Percentiles rank a stretch among this genome's conserved stretches.
phyloP scores from a whole-genome alignment of 2,113 vertebrate species.

The Dolichotis patagonum region DNA sequence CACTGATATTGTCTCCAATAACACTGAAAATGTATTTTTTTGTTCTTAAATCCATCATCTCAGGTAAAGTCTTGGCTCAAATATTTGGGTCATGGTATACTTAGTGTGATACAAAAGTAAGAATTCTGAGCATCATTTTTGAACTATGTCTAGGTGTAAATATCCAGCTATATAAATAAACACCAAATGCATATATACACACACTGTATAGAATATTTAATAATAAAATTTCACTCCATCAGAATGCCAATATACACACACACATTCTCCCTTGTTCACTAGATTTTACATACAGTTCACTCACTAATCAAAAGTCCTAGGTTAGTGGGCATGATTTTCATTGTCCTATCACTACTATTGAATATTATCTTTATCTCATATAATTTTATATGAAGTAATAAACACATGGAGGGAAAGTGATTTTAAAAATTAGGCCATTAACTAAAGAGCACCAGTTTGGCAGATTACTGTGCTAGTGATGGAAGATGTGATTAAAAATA shows the following conservation, averaged over 20 bases:
- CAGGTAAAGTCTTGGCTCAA: neutral
- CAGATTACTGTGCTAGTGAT: slow-evolving; percentile 77
- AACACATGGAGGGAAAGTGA: slow-evolving; percentile 78
- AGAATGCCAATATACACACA: neutral
- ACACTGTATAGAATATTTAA: neutral
- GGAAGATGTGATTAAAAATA: slow-evolving; percentile 81
- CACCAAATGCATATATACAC: neutral
- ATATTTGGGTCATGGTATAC: neutral
- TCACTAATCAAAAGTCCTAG: slow-evolving; percentile 38
- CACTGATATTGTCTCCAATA: neutral
- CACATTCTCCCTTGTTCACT: neutral
- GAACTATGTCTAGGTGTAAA: neutral
- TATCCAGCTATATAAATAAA: neutral
- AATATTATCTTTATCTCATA: slow-evolving; percentile 78
- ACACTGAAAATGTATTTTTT: neutral
- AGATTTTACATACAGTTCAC: neutral
- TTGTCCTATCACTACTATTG: slow-evolving; percentile 69
- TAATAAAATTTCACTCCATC: neutral
- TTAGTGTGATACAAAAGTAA: neutral
- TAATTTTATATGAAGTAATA: slow-evolving; percentile 84
- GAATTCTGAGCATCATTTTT: neutral
- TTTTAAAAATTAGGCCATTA: slow-evolving; percentile 84
- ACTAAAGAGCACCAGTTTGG: slow-evolving; percentile 65
- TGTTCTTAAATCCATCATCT: neutral
- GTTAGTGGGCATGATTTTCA: slow-evolving; percentile 31